Conservation (phyloP, 2,797 vertebrate genomes). For the Melanotaenia nigrans region DNA sequence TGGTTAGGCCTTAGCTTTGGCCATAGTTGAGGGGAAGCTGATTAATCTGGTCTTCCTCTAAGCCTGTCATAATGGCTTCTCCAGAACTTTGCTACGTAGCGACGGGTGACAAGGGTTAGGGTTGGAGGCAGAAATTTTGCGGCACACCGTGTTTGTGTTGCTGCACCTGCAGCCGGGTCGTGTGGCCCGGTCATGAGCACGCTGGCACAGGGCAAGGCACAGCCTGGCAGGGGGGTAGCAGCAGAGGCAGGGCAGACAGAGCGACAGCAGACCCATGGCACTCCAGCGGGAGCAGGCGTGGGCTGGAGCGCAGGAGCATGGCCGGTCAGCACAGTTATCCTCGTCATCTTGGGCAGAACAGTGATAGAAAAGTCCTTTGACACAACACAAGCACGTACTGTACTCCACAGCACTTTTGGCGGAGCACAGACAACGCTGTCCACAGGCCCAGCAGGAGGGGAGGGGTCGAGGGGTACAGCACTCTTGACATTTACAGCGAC, state of each 20-base stretch:
- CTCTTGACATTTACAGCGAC: conserved; percentile 92
- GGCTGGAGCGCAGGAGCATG: conserved; percentile 90
- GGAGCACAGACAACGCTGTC: conserved; percentile 94
- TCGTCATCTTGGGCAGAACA: conserved; percentile 94
- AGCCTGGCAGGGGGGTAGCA: conserved; percentile 96
- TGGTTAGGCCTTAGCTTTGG: conserved; percentile 55
- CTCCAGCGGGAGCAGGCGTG: conserved; percentile 92
- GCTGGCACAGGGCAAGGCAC: conserved; percentile 93
- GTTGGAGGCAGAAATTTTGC: conserved; percentile 91
- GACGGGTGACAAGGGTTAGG: conserved; percentile 74
- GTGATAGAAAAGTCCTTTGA: conserved; percentile 97
- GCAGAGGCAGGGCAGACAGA: conserved; percentile 97
- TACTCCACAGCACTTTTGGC: conserved; percentile 91
- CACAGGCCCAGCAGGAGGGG: conserved; percentile 94
- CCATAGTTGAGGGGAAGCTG: conserved; percentile 34
- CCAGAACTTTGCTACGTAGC: conserved; percentile 89
- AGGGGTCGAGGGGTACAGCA: conserved; percentile 90
- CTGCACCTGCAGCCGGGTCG: conserved; percentile 96
- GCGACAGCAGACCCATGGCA: conserved; percentile 89
- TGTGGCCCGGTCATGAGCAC: conserved; percentile 88
- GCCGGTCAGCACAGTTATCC: conserved; percentile 95
- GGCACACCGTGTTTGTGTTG: conserved; percentile 96
- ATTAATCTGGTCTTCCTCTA: not conserved
- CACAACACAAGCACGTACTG: conserved; percentile 94
- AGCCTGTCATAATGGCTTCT: conserved; percentile 94